phyloP scores from a whole-genome alignment of 2,113 vertebrate genomes.

The Dolichallabes microphthalmus region DNA sequence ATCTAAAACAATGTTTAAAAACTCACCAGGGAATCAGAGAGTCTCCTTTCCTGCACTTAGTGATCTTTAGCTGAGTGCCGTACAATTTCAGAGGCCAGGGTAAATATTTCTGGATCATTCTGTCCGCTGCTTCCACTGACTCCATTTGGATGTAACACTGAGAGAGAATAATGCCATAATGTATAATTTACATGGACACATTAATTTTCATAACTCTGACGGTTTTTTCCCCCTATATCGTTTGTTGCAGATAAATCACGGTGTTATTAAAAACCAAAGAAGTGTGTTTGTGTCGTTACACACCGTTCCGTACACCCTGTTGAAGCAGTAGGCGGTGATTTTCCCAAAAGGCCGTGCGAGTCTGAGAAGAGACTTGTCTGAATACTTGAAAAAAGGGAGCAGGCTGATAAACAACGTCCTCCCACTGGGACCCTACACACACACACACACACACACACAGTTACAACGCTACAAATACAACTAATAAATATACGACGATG shows the following conservation, averaged over 20 bases:
- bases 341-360: constrained; percentile 79
- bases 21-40: constrained; percentile 55
- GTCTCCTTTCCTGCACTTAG: constrained; percentile 56
- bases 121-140: constrained; percentile 41
- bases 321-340: constrained; percentile 58
- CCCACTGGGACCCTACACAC: constrained; percentile 63
- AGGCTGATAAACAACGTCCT: constrained; percentile 82
- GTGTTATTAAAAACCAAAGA: background rate
- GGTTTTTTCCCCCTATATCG: background rate
- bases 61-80: constrained; percentile 44
- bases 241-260: background rate
- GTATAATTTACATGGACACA: background rate
- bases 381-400: constrained; percentile 78
- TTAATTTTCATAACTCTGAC: background rate
- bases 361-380: constrained; percentile 75
- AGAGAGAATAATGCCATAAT: background rate
- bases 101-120: constrained; percentile 43
- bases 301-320: constrained; percentile 44
- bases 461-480: background rate
- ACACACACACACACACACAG: constrained; percentile 22
- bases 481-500: too few relatives aligned
- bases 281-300: constrained; percentile 11
- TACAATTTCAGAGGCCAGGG: constrained; percentile 46
- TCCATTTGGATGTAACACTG: constrained; percentile 59
- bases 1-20: background rate